A percentile compares a stretch with the other conserved stretches of the same genome.
Evolutionary conservation across 2,888 invertebrate species (phyloP).

Genomic region (Cryptocheilus praepositus): DNA sequence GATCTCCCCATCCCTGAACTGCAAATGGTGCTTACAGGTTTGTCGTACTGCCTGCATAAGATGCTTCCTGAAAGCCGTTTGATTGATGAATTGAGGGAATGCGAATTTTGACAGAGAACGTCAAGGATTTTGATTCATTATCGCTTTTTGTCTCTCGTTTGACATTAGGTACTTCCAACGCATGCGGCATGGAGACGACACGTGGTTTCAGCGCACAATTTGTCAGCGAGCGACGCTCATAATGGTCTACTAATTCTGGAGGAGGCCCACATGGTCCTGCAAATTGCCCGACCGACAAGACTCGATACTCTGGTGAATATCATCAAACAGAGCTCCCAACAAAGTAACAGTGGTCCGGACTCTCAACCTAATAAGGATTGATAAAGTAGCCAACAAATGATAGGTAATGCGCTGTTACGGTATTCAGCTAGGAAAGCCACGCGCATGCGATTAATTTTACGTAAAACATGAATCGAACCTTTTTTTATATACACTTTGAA

Average conservation of each 20-base stretch:
- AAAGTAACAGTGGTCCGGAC: constrained; percentile 38
- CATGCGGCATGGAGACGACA: constrained; percentile 80
- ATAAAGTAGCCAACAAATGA: background rate
- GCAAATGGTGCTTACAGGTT: constrained; percentile 77
- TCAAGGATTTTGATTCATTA: background rate
- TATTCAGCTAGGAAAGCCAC: no score
- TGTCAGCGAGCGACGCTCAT: constrained; percentile 78
- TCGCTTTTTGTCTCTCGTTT: no score
- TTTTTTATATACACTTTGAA: no score
- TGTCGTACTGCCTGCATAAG: constrained; percentile 1
- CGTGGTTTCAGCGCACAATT: constrained; percentile 78
- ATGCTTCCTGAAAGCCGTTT: no score
- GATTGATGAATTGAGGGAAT: no score
- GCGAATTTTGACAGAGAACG: background rate
- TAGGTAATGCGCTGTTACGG: no score
- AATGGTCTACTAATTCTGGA: constrained; percentile 80
- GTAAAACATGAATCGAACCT: no score
- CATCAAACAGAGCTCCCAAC: constrained; percentile 62
- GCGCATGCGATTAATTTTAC: no score
- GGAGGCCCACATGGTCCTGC: constrained; percentile 80
- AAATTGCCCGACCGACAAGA: constrained; percentile 62
- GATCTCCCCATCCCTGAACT: constrained; percentile 74
- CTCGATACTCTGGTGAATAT: constrained; percentile 63
- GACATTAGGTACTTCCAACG: constrained; percentile 73
- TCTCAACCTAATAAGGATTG: constrained; percentile 43